Evolutionary conservation across 2,888 invertebrate genomes (phyloP), one percentile per base, ranked within the genome.

Genomic region (Luffia ferchaultella): DNA sequence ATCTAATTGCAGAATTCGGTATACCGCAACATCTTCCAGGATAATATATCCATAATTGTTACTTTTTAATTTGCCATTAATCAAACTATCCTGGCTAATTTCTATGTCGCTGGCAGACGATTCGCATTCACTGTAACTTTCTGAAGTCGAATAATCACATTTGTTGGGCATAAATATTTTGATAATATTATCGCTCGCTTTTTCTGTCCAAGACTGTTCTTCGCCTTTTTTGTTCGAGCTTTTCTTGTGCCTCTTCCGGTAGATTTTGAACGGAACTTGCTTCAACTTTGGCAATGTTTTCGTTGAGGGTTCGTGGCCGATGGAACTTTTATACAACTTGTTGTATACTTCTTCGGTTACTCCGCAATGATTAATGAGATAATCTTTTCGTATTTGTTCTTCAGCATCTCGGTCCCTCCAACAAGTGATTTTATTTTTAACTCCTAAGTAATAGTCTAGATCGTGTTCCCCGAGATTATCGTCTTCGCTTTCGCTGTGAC

Each of bases 71-170:
- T n/a, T n/a, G n/a, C n/a, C n/a, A n/a, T n/a, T n/a, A n/a, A n/a
- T n/a, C n/a, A n/a, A n/a, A n/a, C n/a, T n/a, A n/a, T n/a, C n/a
- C n/a, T n/a, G n/a, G n/a, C n/a, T n/a, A n/a, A n/a, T n/a, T n/a
- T 30, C 30, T 30, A 30, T 3, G 5, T 12, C 12, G 30, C 12
- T 7, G 5, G 30, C 9, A 9, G 50, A 45, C 1, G 76, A 74
- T 46, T 82, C 82, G 52, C 75, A 80, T 57, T 82, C 82, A 52
- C 83, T 83, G 58, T 82, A 83, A 58, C 82, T 82, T 54, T 82
- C 80, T 1, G 82, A 78, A 0, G 79, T 71, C 50, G 67, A 65
- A 55, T 76, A 79, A 17, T 79, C 77, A 52, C 70, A 65, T 60
- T 64, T 73, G 41, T 70, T 68, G 0, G 67, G 62, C 40, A 49